These are phyloP conservation scores for Stenoptilia bipunctidactyla DNA, from an alignment of 2,888 invertebrate genomes.

Conservation along the genomic window DNA sequence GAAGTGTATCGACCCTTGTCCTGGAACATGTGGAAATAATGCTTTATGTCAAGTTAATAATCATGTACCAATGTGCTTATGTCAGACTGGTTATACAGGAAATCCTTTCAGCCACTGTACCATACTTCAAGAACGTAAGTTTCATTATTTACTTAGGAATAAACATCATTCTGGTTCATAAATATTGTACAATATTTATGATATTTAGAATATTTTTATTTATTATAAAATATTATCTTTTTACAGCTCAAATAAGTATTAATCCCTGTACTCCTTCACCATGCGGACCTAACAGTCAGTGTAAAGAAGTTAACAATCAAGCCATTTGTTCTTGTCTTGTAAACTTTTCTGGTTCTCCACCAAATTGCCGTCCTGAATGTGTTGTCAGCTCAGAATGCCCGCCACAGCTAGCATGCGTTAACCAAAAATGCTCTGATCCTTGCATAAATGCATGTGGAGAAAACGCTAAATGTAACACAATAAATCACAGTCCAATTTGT, in stretches of 20 bases:
- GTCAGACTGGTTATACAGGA: constrained; percentile 75
- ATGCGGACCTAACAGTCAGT: constrained; percentile 84
- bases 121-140: constrained; percentile 58
- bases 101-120: constrained; percentile 76
- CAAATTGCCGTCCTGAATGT: constrained; percentile 80
- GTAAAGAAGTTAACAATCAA: constrained; percentile 78
- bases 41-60: constrained; percentile 81
- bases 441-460: constrained; percentile 74
- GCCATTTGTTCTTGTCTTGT: constrained; percentile 79
- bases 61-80: constrained; percentile 80
- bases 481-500: constrained; percentile 81
- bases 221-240: constrained; percentile 2
- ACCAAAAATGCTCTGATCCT: constrained; percentile 79
- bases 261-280: constrained; percentile 69
- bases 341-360: constrained; percentile 76
- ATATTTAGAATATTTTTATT: too few species aligned
- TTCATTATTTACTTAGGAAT: too few species aligned
- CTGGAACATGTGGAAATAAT: constrained; percentile 81
- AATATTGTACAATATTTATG: too few species aligned
- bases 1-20: constrained; percentile 84
- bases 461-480: constrained; percentile 73
- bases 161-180: too few species aligned
- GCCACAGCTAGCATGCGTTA: constrained; percentile 75
- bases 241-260: constrained; percentile 41
- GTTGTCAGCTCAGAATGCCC: constrained; percentile 77